Conservation (phyloP, 2,888 invertebrate species). For the Orthosia gracilis region DNA sequence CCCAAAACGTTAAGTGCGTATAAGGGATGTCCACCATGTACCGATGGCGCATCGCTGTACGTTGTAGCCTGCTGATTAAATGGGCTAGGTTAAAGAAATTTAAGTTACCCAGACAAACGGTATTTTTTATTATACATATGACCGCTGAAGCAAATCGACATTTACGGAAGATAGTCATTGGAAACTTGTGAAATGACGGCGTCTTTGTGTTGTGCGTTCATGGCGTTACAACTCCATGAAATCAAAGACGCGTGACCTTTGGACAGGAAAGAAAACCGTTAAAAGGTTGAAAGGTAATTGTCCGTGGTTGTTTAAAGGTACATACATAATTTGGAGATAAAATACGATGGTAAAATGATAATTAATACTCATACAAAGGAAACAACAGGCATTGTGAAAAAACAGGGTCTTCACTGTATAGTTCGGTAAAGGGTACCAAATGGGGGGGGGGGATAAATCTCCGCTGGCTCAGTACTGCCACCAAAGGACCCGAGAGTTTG, state of each 20-base stretch:
- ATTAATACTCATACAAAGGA: not conserved
- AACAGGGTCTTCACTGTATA: not conserved
- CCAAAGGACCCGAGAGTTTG: no score
- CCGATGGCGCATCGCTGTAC: no score
- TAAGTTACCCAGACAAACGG: not conserved
- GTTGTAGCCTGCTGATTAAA: no score
- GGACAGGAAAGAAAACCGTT: conserved; percentile 23
- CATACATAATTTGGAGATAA: not conserved
- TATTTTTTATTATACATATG: conserved; percentile 10
- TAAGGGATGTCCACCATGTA: no score
- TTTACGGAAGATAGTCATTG: conserved; percentile 76
- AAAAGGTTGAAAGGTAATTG: conserved; percentile 25
- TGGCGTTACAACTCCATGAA: conserved; percentile 40
- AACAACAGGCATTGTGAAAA: not conserved
- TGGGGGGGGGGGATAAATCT: no score
- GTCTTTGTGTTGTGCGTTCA: conserved; percentile 60
- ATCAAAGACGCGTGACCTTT: conserved; percentile 39
- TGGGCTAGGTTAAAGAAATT: not conserved
- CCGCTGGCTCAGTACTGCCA: no score
- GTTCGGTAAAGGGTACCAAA: no score
- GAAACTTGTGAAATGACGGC: conserved; percentile 76
- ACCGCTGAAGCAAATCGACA: conserved; percentile 66
- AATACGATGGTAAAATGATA: not conserved
- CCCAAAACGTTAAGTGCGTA: no score
- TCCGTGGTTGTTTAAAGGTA: conserved; percentile 1